Percentiles rank a stretch among this genome's conserved stretches.
Evolutionary conservation across 2,888 invertebrate genomes (phyloP).

Genomic region (Lepidocyrtinus sp.): DNA sequence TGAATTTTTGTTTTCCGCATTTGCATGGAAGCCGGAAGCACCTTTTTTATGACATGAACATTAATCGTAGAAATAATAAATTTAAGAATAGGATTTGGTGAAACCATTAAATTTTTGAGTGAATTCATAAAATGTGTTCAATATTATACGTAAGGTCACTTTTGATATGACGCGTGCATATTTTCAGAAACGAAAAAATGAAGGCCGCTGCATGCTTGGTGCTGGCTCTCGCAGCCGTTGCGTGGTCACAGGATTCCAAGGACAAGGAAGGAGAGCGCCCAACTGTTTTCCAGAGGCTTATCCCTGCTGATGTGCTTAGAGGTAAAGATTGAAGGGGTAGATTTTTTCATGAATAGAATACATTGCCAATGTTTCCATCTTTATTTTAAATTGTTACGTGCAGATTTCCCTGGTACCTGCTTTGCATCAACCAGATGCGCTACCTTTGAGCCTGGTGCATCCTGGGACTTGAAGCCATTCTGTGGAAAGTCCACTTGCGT

Average conservation of each 20-base stretch:
- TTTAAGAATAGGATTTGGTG: constrained; percentile 6
- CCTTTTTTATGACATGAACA: not conserved
- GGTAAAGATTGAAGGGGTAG: constrained; percentile 77
- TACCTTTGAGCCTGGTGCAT: constrained; percentile 87
- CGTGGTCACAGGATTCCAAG: constrained; percentile 74
- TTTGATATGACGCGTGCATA: not conserved
- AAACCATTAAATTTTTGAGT: constrained; percentile 2
- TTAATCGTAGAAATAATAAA: no score
- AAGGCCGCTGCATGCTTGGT: constrained; percentile 73
- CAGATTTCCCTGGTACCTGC: constrained; percentile 92
- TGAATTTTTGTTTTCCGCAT: constrained; percentile 30
- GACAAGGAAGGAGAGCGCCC: constrained; percentile 76
- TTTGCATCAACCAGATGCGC: constrained; percentile 92
- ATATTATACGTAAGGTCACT: not conserved
- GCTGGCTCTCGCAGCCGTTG: constrained; percentile 75
- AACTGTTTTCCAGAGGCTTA: constrained; percentile 85
- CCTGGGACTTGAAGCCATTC: constrained; percentile 91
- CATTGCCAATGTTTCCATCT: not conserved
- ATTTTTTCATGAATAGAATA: not conserved
- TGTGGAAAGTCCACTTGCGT: constrained; percentile 93
- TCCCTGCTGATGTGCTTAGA: constrained; percentile 91
- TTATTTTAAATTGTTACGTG: no score
- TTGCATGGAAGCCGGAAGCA: constrained; percentile 44
- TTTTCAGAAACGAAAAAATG: constrained; percentile 61
- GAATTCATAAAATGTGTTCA: not conserved